Conservation (phyloP, 2,113 vertebrate species). For the Ammodramus savannarum region DNA sequence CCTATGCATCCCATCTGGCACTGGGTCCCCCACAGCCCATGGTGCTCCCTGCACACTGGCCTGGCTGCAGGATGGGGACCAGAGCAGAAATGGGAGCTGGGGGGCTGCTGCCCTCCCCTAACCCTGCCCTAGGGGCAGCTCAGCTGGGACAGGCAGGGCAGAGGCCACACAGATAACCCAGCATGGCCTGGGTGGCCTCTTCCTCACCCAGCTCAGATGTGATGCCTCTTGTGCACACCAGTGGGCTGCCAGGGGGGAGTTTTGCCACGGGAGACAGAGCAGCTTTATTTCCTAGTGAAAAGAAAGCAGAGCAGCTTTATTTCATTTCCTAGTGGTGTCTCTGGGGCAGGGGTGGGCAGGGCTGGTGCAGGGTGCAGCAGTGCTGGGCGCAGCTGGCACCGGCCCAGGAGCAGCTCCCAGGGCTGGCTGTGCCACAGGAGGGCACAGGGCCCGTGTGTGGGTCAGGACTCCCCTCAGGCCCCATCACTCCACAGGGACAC, state of each 20-base stretch:
- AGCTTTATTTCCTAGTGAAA: constrained; percentile 3
- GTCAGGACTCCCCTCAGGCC: rapidly evolving
- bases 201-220: background rate
- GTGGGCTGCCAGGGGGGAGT: background rate
- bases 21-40: rapidly evolving
- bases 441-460: background rate
- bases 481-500: background rate
- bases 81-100: background rate
- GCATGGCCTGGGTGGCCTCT: no score
- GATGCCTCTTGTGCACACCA: rapidly evolving
- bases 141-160: background rate
- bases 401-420: background rate
- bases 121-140: rapidly evolving
- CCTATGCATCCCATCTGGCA: background rate
- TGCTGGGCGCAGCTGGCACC: background rate
- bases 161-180: background rate
- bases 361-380: background rate
- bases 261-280: background rate
- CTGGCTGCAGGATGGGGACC: background rate
- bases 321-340: background rate
- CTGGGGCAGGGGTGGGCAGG: background rate
- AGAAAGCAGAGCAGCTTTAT: background rate
- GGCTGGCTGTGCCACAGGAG: background rate
- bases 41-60: background rate
- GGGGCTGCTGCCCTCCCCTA: background rate